Evolutionary conservation across 2,113 vertebrate genomes (phyloP).

Genomic region (Cephalopterus ornatus): DNA sequence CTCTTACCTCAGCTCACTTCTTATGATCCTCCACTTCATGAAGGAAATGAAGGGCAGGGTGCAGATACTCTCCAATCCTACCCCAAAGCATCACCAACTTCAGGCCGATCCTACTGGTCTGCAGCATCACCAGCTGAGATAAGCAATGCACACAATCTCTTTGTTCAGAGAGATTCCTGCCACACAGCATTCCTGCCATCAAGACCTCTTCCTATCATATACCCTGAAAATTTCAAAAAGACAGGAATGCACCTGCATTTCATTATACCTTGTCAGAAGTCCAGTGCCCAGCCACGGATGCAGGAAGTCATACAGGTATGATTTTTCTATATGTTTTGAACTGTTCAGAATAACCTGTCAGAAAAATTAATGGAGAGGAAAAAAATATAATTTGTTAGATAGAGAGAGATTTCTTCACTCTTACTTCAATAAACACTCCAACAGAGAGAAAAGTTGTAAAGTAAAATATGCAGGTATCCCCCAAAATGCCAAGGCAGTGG

Average conservation of each 20-base stretch:
- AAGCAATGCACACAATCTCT: neutral
- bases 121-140: neutral
- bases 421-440: neutral
- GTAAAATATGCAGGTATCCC: no score
- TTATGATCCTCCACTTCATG: neutral
- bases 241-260: neutral
- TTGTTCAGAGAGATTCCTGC: neutral
- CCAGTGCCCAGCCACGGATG: constrained; percentile 94
- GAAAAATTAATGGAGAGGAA: neutral
- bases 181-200: neutral
- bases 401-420: neutral
- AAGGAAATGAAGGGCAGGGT: neutral
- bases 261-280: constrained; percentile 87
- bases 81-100: neutral
- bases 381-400: neutral
- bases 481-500: no score
- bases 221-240: neutral
- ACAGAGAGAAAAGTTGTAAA: neutral
- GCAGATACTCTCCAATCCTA: neutral
- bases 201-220: neutral
- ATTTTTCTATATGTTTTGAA: constrained; percentile 86
- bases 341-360: constrained; percentile 81
- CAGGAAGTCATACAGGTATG: constrained; percentile 83
- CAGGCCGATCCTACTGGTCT: neutral
- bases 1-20: neutral